A percentile compares a stretch with the other conserved stretches of the same genome.
These are phyloP conservation scores for Platyrinchus mystaceus DNA, from an alignment of 2,797 vertebrate genomes.

Conservation along the genomic window DNA sequence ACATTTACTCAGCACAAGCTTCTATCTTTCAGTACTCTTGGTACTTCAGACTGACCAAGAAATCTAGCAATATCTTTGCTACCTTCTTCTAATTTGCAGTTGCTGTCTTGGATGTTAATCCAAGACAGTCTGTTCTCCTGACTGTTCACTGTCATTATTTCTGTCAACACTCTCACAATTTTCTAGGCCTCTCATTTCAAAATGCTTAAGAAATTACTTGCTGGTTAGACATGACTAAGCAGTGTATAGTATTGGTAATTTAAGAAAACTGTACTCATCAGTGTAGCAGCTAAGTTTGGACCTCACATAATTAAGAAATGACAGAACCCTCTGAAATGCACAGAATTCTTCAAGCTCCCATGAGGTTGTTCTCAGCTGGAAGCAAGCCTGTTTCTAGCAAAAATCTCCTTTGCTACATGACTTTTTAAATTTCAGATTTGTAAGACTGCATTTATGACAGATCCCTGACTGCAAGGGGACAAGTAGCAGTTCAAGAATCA, in stretches of 20 bases:
- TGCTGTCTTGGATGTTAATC: background rate
- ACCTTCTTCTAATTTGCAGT: background rate
- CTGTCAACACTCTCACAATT: background rate
- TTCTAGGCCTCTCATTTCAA: background rate
- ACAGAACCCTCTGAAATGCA: background rate
- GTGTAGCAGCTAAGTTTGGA: background rate
- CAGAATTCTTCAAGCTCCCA: background rate
- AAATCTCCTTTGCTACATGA: background rate
- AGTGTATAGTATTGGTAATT: background rate
- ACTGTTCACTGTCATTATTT: background rate
- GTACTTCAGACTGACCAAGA: background rate
- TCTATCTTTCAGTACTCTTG: background rate
- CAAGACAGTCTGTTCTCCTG: background rate
- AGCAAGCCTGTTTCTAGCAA: background rate
- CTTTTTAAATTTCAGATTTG: slow-evolving; percentile 18
- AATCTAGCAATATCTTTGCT: background rate
- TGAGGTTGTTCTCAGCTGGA: background rate
- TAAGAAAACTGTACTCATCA: background rate
- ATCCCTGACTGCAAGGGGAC: background rate
- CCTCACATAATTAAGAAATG: background rate
- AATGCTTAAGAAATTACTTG: background rate
- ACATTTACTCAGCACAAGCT: background rate
- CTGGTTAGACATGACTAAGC: background rate
- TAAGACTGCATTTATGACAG: background rate
- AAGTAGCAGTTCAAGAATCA: slow-evolving; percentile 4